These are phyloP conservation scores for Acomys russatus DNA, from an alignment of 2,797 vertebrate species.

Conservation along the genomic window DNA sequence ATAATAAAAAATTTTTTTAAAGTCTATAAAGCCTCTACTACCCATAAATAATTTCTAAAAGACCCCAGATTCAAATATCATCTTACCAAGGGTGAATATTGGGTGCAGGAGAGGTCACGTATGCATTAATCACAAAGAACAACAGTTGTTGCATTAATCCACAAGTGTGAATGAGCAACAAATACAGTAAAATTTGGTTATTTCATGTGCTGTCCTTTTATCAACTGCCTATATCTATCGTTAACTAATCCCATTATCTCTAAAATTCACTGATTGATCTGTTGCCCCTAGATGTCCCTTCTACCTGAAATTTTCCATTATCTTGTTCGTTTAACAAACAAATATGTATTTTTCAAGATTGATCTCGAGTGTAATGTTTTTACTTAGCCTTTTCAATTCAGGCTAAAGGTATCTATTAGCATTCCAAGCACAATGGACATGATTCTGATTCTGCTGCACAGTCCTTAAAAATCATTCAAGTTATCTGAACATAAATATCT, in stretches of 20 bases:
- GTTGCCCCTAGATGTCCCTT: background rate
- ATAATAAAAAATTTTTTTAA: too few species aligned
- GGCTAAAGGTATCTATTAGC: background rate
- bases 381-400: background rate
- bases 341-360: background rate
- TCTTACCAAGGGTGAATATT: background rate
- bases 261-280: background rate
- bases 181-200: conserved; percentile 7
- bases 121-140: background rate
- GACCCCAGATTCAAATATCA: background rate
- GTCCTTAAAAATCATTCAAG: background rate
- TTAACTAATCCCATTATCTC: background rate
- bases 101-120: background rate
- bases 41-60: background rate
- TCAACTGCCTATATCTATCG: background rate
- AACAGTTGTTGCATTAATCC: background rate
- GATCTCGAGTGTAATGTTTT: background rate
- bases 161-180: background rate
- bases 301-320: background rate
- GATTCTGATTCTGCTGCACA: background rate
- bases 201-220: background rate
- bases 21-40: background rate
- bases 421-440: background rate
- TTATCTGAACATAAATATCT: background rate
- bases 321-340: background rate